A percentile compares a stretch with the other conserved stretches of the same genome.
Conservation (phyloP, 2,797 vertebrate genomes). For the Melanogrammus aeglefinus region DNA sequence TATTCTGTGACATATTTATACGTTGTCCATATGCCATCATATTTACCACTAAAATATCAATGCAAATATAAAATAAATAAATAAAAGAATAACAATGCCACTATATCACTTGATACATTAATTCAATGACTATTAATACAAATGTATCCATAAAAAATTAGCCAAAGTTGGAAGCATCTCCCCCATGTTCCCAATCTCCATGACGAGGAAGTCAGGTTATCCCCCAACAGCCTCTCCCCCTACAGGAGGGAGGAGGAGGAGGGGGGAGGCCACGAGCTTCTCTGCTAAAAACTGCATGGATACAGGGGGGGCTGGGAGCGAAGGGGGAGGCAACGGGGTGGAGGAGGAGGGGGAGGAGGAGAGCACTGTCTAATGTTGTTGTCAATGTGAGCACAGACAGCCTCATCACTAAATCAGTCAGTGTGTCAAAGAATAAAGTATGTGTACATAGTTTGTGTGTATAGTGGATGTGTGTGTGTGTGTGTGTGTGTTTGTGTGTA, state of each 20-base stretch:
- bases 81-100: neutral
- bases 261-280: constrained; percentile 50
- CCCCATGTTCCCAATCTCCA: constrained; percentile 33
- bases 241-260: constrained; percentile 35
- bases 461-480: constrained; percentile 46
- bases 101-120: neutral
- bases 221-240: constrained; percentile 48
- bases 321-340: constrained; percentile 28
- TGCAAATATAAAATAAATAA: neutral
- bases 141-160: neutral
- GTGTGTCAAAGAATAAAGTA: constrained; percentile 47
- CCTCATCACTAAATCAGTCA: constrained; percentile 64
- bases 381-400: constrained; percentile 54
- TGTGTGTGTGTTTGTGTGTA: constrained; percentile 48
- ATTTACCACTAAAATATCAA: neutral
- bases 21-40: neutral
- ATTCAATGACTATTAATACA: neutral
- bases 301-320: constrained; percentile 69
- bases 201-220: constrained; percentile 50
- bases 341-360: constrained; percentile 46
- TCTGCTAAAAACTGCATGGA: constrained; percentile 82
- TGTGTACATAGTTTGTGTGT: constrained; percentile 33
- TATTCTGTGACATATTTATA: neutral
- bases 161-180: constrained; percentile 24
- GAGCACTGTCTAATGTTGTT: constrained; percentile 55